Percentiles rank a stretch among this genome's conserved stretches.
Evolutionary conservation across 1,140 invertebrate species (phyloP).

Genomic region (Aphaenogaster floridana): DNA sequence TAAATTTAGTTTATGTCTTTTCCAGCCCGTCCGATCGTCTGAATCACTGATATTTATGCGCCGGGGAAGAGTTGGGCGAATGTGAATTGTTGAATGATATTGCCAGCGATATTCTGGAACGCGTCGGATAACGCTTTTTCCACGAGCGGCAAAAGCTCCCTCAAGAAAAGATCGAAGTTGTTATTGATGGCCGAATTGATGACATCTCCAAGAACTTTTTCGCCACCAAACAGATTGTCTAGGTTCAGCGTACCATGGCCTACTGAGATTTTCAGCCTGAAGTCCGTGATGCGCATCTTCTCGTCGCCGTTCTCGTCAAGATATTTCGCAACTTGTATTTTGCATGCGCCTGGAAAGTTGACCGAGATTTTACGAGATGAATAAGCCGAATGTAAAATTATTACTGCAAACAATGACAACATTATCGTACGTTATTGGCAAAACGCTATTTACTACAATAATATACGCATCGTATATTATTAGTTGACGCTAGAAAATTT

Average conservation of each 20-base stretch:
- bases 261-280: conserved; percentile 88
- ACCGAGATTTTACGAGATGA: background rate
- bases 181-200: conserved; percentile 89
- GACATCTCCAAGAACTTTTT: conserved; percentile 86
- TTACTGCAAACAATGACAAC: background rate
- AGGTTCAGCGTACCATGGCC: conserved; percentile 88
- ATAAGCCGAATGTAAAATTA: background rate
- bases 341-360: conserved; percentile 80
- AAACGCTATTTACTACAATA: background rate
- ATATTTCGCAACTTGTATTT: conserved; percentile 78
- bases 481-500: background rate
- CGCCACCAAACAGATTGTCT: conserved; percentile 89
- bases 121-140: conserved; percentile 87
- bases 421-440: background rate
- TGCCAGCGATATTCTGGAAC: conserved; percentile 88
- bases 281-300: conserved; percentile 87
- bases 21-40: background rate
- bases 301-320: conserved; percentile 84
- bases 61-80: conserved; percentile 88
- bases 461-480: background rate
- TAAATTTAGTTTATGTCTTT: background rate
- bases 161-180: conserved; percentile 88
- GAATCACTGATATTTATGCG: background rate
- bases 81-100: conserved; percentile 87
- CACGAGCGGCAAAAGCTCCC: conserved; percentile 88